Base-by-base conservation (phyloP, 2,888 invertebrate species). In the Prosapia bicincta region DNA sequence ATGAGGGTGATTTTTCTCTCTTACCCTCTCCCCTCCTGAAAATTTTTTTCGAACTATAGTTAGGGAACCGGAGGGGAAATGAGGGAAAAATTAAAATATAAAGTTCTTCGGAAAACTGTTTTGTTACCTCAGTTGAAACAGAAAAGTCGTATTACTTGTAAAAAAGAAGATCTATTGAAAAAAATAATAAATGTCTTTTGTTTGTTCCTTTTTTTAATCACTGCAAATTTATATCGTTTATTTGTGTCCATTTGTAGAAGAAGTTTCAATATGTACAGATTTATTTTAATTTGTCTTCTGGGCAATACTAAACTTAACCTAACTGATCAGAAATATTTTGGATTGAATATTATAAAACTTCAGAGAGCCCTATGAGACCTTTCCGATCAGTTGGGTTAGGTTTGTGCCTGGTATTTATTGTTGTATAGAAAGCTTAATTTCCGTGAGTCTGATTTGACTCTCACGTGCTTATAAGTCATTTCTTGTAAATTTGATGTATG, bases 401-500 rank as follows among this genome's bases (percentile, higher is more conserved):
- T 3, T 15, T 13, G 3, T 3, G 54, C 54, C 54, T 54, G 54
- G 54, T 54, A n/a, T 54, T 54, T 1, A 54, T 54, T 20, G 54
- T 54, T 54, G 54, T 54, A 54, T 54, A 54, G 54, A 20, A 54
- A 54, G 54, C 54, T 54, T n/a, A 20, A 54, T 54, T 54, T 54
- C 54, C 38, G 38, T 38, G 38, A 38, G 38, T 38, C 38, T 13
- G 38, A 13, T 13, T 9, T 54, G 20, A 20, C 54, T 54, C 20
- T 54, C 20, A 54, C 20, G n/a, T 54, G 54, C 54, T 54, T 54
- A 54, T 54, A 26, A 32, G 30, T 32, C 28, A 71, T 68, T 76
- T 72, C 72, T 76, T 76, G 76, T 73, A 73, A 73, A 73, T 69
- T 65, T 79, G 78, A 79, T 79, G 79, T 79, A 78, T 79, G 79